Conservation (phyloP, 1,140 invertebrate genomes). For the Hydropsyche tenuis region DNA sequence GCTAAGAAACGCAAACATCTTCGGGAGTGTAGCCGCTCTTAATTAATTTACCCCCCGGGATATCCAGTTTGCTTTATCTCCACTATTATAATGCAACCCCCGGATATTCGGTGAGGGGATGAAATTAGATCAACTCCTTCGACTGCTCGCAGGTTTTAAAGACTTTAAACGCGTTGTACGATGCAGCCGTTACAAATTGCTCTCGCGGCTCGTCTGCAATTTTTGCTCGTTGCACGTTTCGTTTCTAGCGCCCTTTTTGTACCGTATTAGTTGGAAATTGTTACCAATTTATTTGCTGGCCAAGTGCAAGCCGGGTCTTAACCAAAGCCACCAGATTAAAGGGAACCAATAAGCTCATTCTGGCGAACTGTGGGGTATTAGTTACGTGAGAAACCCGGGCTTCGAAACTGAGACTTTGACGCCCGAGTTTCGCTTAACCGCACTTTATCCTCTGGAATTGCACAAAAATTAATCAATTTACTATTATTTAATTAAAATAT, state of each 20-base stretch:
- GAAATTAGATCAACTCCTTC: background rate
- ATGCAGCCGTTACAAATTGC: background rate
- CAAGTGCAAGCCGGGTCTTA: constrained; percentile 21
- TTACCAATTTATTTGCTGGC: background rate
- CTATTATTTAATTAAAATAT: no score
- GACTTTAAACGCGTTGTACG: background rate
- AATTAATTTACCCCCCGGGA: constrained; percentile 43
- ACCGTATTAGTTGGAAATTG: background rate
- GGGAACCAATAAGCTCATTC: constrained; percentile 40
- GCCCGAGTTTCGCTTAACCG: constrained; percentile 8
- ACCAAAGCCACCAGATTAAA: constrained; percentile 28
- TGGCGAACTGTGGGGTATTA: constrained; percentile 30
- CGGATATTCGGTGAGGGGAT: no score
- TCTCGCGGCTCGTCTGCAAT: constrained; percentile 12
- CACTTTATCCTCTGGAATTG: background rate
- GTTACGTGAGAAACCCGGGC: constrained; percentile 26
- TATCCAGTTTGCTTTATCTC: constrained; percentile 38
- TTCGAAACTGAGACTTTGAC: constrained; percentile 11
- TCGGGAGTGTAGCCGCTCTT: constrained; percentile 28
- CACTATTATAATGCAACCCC: no score
- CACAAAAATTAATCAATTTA: no score
- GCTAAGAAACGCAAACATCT: constrained; percentile 27
- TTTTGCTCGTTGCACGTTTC: background rate
- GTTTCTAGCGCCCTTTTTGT: background rate
- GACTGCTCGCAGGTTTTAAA: background rate